Evolutionary conservation across 1,140 invertebrate genomes (phyloP).

Genomic region (Gonatopus flavifemur): DNA sequence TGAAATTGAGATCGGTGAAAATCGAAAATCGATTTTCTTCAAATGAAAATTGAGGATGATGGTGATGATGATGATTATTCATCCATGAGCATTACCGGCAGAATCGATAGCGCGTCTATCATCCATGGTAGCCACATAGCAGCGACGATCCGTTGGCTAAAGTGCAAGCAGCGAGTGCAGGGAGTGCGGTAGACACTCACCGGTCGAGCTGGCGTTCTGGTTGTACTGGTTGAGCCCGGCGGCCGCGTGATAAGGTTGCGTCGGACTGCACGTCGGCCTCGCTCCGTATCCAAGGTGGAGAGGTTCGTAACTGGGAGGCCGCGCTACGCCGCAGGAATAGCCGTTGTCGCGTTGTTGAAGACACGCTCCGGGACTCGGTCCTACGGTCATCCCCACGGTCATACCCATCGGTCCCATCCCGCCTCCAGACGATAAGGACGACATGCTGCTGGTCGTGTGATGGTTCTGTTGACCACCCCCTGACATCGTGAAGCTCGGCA

Average conservation of each 20-base stretch:
- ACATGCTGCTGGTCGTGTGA: slow-evolving; percentile 50
- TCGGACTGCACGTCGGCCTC: slow-evolving; percentile 67
- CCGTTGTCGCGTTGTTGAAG: slow-evolving; percentile 69
- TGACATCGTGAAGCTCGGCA: slow-evolving; percentile 61
- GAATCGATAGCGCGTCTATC: slow-evolving; percentile 48
- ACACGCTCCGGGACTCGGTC: slow-evolving; percentile 63
- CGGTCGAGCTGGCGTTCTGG: slow-evolving; percentile 64
- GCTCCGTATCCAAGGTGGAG: slow-evolving; percentile 68
- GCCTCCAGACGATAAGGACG: slow-evolving; percentile 46
- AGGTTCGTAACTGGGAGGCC: slow-evolving; percentile 65
- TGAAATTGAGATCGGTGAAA: too few relatives aligned
- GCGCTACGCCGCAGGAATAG: slow-evolving; percentile 67
- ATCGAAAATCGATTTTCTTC: too few relatives aligned
- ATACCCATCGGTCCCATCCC: slow-evolving; percentile 59
- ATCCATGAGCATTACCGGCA: slow-evolving; percentile 36
- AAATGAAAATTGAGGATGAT: background rate
- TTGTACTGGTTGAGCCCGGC: slow-evolving; percentile 63
- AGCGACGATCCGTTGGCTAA: slow-evolving; percentile 56
- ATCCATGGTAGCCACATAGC: slow-evolving; percentile 49
- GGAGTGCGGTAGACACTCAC: slow-evolving; percentile 61
- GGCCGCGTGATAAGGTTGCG: slow-evolving; percentile 65
- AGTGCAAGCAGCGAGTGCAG: slow-evolving; percentile 60
- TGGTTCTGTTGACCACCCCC: slow-evolving; percentile 43
- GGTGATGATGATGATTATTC: too few relatives aligned
- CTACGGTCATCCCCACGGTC: slow-evolving; percentile 57